Conservation (phyloP, 2,113 vertebrate genomes). For the Castor canadensis region DNA sequence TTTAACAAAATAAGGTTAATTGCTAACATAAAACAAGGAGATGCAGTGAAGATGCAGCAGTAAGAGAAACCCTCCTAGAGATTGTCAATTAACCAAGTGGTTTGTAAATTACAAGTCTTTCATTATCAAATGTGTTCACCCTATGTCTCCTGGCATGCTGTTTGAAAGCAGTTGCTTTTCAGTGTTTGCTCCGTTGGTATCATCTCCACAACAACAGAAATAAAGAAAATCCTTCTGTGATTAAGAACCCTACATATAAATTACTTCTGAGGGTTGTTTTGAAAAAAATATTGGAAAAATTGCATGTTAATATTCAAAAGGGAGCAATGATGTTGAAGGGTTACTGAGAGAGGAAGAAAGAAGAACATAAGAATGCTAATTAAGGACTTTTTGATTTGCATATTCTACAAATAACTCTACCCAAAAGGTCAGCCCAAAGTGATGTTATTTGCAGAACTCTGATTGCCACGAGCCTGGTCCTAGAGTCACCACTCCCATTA, state of each 20-base stretch:
- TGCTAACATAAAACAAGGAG: background rate
- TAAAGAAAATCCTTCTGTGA: background rate
- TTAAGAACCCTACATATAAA: constrained; percentile 34
- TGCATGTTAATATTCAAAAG: background rate
- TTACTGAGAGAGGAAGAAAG: constrained; percentile 1
- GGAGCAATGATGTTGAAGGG: background rate
- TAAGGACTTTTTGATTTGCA: constrained; percentile 30
- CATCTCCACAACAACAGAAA: background rate
- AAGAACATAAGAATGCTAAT: constrained; percentile 39
- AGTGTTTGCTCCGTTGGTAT: background rate
- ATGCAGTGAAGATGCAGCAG: background rate
- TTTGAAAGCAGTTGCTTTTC: constrained; percentile 44
- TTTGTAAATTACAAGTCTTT: constrained; percentile 59
- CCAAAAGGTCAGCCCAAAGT: background rate
- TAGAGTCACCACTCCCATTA: background rate
- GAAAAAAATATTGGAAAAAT: background rate
- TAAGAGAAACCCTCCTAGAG: constrained; percentile 31
- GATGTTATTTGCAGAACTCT: background rate
- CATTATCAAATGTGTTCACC: background rate
- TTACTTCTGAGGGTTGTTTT: background rate
- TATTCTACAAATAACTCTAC: constrained; percentile 12
- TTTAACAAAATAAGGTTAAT: constrained; percentile 37
- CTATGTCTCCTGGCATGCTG: background rate
- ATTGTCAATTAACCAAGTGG: constrained; percentile 50
- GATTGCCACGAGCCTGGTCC: background rate